Evolutionary conservation across 2,113 vertebrate genomes (phyloP).

Genomic region (Caranx ignobilis): DNA sequence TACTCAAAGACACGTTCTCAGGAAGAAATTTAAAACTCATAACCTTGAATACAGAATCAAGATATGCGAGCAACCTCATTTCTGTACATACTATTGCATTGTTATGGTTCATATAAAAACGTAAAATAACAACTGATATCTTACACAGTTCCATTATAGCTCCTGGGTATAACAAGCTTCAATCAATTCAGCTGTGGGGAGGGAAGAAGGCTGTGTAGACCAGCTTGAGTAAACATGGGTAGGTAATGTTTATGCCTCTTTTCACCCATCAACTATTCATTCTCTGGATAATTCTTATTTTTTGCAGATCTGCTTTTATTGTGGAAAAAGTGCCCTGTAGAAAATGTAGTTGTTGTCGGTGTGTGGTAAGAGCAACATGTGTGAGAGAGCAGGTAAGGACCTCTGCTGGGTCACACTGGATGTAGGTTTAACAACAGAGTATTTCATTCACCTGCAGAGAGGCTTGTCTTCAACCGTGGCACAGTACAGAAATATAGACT

Average conservation of each 20-base stretch:
- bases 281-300: slow-evolving; percentile 5
- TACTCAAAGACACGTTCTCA: slow-evolving; percentile 47
- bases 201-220: slow-evolving; percentile 3
- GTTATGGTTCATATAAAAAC: slow-evolving; percentile 27
- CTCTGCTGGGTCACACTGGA: slow-evolving; percentile 21
- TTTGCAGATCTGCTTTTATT: background rate
- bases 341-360: background rate
- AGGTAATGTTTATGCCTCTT: slow-evolving; percentile 9
- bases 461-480: slow-evolving; percentile 63
- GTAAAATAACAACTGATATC: slow-evolving; percentile 10
- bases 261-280: slow-evolving; percentile 11
- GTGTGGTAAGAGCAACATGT: background rate
- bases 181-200: slow-evolving; percentile 7
- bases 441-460: slow-evolving; percentile 63
- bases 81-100: slow-evolving; percentile 45
- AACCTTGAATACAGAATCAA: slow-evolving; percentile 50
- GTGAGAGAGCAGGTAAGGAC: slow-evolving; percentile 16
- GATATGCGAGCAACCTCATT: slow-evolving; percentile 39
- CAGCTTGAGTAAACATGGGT: slow-evolving; percentile 13
- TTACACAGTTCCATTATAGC: slow-evolving; percentile 26
- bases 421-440: slow-evolving; percentile 1
- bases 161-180: slow-evolving; percentile 26
- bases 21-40: slow-evolving; percentile 44
- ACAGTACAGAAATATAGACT: slow-evolving; percentile 22
- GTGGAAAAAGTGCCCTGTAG: background rate